Base-by-base conservation (phyloP, 2,888 invertebrate genomes). In the Autographa gamma region DNA sequence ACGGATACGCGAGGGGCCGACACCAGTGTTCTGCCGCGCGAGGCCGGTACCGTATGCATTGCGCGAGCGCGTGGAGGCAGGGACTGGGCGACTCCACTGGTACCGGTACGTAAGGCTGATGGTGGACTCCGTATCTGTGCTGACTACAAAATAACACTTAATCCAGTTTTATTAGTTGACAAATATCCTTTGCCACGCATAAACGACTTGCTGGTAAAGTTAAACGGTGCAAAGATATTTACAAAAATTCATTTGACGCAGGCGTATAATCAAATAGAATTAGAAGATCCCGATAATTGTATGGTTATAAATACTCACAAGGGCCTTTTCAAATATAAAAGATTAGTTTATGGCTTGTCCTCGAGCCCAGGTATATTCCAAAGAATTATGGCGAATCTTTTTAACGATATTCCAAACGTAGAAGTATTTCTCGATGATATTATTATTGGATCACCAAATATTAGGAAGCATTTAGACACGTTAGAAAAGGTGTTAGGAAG, bases 81-180 rank as follows among this genome's bases (percentile, higher is more conserved):
- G 25, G 83, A 84, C 69, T 85, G 81, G 82, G 83, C 83, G 11
- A 71, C 83, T 0, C 81, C 83, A 0, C 41, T 82, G 43, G 81
- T 82, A 0, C 62, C 73, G 0, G 83, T 79, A 9, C 25, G 52
- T 1, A 85, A 86, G 62, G 62, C 78, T 1, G 83, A 85, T 32
- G 85, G 85, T 11, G 60, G 62, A 2, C 19, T 82, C 8, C 54
- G 82, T 0, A 19, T 83, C 19, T 84, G 83, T 66, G 85, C 80
- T 2, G 84, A 83, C 19, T 86, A 78, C 54, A 84, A 84, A 69
- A 74, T 58, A n/a, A n/a, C n/a, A n/a, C n/a, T n/a, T n/a, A n/a
- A n/a, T n/a, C n/a, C n/a, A n/a, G n/a, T n/a, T n/a, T 25, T 67
- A 31, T 1, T 60, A 48, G 34, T 60, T 16, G 66, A 66, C 32